These are phyloP conservation scores for Polydrusus cervinus DNA, from an alignment of 2,888 invertebrate species.

Conservation along the genomic window DNA sequence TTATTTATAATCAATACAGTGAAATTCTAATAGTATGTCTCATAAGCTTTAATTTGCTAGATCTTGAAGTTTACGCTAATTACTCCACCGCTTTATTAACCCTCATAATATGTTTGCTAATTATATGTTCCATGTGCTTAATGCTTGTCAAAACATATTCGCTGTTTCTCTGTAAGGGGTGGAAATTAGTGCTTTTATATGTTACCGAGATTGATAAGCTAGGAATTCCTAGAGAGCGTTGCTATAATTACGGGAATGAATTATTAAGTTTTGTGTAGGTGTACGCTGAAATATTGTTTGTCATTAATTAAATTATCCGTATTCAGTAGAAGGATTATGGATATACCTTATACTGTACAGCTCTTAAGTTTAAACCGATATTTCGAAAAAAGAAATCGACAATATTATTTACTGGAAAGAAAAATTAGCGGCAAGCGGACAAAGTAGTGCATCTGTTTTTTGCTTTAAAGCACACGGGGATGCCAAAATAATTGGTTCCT, in stretches of 20 bases:
- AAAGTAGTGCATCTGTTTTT: no score
- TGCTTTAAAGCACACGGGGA: no score
- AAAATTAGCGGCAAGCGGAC: no score
- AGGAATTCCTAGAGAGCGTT: neutral
- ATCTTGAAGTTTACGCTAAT: neutral
- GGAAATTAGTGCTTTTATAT: conserved; percentile 3
- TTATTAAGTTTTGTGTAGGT: neutral
- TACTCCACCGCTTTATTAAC: neutral
- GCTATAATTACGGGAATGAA: neutral
- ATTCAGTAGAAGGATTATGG: no score
- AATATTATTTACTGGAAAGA: no score
- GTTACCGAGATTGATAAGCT: neutral
- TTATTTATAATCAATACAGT: no score
- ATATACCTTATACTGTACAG: no score
- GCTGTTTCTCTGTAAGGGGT: neutral
- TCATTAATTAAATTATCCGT: no score
- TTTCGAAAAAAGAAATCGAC: no score
- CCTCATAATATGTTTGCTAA: neutral
- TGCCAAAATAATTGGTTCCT: no score
- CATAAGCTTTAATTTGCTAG: neutral
- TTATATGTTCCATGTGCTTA: conserved; percentile 3
- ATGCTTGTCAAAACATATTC: conserved; percentile 3
- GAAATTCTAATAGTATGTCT: no score
- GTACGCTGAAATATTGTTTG: neutral
- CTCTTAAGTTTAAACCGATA: no score